A percentile compares a stretch with the other conserved stretches of the same genome.
These are phyloP conservation scores for Leptoclinus maculatus DNA, from an alignment of 2,797 vertebrate genomes.

Conservation along the genomic window DNA sequence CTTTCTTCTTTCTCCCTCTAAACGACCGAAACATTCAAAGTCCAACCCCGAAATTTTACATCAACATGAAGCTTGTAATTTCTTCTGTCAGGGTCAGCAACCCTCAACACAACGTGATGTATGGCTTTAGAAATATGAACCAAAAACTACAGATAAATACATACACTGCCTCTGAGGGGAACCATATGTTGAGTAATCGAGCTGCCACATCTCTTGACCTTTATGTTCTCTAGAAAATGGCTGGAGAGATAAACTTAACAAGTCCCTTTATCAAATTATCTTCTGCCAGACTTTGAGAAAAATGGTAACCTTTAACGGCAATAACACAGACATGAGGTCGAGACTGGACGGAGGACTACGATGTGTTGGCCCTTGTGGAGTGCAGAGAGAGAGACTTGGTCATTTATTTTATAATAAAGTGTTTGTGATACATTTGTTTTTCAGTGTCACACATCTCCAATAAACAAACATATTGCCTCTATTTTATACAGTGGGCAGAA, in stretches of 20 bases:
- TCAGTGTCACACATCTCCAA: neutral
- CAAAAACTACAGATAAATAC: neutral
- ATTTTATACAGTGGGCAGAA: neutral
- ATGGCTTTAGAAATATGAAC: neutral
- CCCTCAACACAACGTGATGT: neutral
- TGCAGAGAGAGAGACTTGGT: neutral
- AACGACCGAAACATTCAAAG: neutral
- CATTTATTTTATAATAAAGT: neutral
- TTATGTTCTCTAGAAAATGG: neutral
- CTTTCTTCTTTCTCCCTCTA: neutral
- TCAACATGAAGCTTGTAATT: neutral
- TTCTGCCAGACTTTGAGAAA: slow-evolving; percentile 32
- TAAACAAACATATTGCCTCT: neutral
- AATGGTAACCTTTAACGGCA: slow-evolving; percentile 37
- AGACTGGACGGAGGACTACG: neutral
- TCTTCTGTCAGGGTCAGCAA: neutral
- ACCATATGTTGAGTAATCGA: neutral
- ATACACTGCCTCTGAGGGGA: neutral
- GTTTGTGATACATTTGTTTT: neutral
- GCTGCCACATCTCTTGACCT: slow-evolving; percentile 16
- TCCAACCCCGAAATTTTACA: neutral
- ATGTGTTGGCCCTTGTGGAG: neutral
- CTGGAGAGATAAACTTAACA: slow-evolving; percentile 25
- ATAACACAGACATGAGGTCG: slow-evolving; percentile 36
- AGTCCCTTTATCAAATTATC: slow-evolving; percentile 60